phyloP scores from a whole-genome alignment of 1,140 invertebrate genomes.

The Papilio helenus region DNA sequence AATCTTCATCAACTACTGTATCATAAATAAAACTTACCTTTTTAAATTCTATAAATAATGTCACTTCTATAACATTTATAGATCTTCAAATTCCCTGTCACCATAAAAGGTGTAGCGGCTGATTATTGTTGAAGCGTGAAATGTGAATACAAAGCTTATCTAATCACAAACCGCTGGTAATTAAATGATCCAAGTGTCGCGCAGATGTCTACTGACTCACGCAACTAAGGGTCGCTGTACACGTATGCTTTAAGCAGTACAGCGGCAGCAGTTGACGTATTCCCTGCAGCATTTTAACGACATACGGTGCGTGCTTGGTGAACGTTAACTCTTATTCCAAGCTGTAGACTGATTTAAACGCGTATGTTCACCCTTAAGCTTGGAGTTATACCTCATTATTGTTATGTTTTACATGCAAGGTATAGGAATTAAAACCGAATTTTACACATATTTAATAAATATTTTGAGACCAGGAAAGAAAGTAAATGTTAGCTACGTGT shows the following conservation, averaged over 20 bases:
- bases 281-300: too few relatives aligned
- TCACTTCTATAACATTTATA: neutral
- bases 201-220: slow-evolving; percentile 40
- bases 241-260: neutral
- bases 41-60: neutral
- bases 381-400: neutral
- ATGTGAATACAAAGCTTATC: slow-evolving; percentile 61
- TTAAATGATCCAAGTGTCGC: slow-evolving; percentile 51
- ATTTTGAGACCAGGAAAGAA: too few relatives aligned
- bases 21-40: neutral
- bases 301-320: too few relatives aligned
- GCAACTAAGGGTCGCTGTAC: neutral
- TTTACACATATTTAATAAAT: too few relatives aligned
- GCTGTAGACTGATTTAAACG: neutral
- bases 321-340: too few relatives aligned
- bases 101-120: slow-evolving; percentile 53
- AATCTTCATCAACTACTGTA: too few relatives aligned
- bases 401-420: neutral
- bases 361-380: neutral
- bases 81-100: slow-evolving; percentile 21
- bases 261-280: neutral
- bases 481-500: too few relatives aligned
- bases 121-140: slow-evolving; percentile 61
- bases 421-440: too few relatives aligned
- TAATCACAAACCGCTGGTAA: slow-evolving; percentile 48